phyloP scores from a whole-genome alignment of 2,113 vertebrate genomes.

The Dolichotis patagonum region DNA sequence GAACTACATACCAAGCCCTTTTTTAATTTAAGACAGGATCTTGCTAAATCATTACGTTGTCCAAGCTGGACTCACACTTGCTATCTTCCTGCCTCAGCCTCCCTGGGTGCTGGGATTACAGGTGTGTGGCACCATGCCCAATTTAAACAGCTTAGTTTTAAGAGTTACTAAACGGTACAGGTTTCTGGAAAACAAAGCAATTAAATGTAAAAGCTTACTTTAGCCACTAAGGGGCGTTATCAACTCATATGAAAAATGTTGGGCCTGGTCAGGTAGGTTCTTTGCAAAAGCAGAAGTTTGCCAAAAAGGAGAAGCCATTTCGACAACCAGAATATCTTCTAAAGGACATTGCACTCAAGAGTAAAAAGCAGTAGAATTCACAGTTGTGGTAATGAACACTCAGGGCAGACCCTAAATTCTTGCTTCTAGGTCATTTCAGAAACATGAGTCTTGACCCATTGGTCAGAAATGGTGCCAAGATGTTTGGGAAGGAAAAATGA shows the following conservation, averaged over 20 bases:
- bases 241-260: constrained; percentile 45
- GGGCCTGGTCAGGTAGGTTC: not conserved
- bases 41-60: not conserved
- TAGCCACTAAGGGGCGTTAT: constrained; percentile 85
- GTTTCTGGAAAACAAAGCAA: not conserved
- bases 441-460: not conserved
- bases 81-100: not conserved
- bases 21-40: not conserved
- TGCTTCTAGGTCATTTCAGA: not conserved
- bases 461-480: not conserved
- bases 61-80: not conserved
- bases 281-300: not conserved
- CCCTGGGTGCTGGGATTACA: not conserved
- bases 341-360: not conserved
- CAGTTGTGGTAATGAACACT: not conserved
- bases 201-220: constrained; percentile 69
- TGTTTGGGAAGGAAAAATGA: constrained; percentile 8
- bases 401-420: not conserved
- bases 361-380: not conserved
- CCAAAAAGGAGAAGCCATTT: not conserved
- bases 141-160: not conserved
- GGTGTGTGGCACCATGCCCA: not conserved
- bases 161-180: not conserved
- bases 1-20: not conserved
- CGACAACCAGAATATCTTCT: not conserved